These are phyloP conservation scores for Tolypeutes matacus DNA, from an alignment of 2,797 vertebrate species.

Conservation along the genomic window DNA sequence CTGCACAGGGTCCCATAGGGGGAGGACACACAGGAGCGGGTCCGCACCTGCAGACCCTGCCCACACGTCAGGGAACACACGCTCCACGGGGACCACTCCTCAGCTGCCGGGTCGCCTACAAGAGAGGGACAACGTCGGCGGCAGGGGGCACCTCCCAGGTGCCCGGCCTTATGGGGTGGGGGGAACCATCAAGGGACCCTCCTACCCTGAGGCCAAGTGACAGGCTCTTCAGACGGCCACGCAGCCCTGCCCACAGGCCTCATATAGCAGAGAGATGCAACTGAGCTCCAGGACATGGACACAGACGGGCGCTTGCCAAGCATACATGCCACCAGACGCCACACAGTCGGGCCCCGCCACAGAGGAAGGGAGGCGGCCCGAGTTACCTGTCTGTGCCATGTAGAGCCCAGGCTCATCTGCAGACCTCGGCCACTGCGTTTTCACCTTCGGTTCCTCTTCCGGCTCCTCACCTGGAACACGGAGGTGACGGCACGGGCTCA, in stretches of 20 bases:
- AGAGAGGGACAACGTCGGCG: slow-evolving; percentile 79
- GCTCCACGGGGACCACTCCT: slow-evolving; percentile 99
- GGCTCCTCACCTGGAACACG: slow-evolving; percentile 91
- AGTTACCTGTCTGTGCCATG: slow-evolving; percentile 99
- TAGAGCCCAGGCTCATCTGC: slow-evolving; percentile 98
- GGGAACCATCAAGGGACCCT: slow-evolving; percentile 50
- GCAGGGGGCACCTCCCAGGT: slow-evolving; percentile 70
- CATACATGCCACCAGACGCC: slow-evolving; percentile 76
- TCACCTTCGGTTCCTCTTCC: slow-evolving; percentile 97
- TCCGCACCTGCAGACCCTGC: slow-evolving; percentile 97
- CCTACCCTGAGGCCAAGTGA: slow-evolving; percentile 72
- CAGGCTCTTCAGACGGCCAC: slow-evolving; percentile 31
- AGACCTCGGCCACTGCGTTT: slow-evolving; percentile 97
- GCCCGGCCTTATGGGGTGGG: neutral
- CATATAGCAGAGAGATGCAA: slow-evolving; percentile 48
- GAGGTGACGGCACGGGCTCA: slow-evolving; percentile 74
- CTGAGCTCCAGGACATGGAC: slow-evolving; percentile 74
- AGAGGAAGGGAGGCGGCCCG: slow-evolving; percentile 62
- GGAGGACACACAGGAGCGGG: slow-evolving; percentile 97
- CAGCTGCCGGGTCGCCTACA: slow-evolving; percentile 96
- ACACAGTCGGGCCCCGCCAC: slow-evolving; percentile 76
- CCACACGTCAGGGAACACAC: slow-evolving; percentile 98
- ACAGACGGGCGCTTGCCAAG: slow-evolving; percentile 76
- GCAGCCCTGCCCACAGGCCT: slow-evolving; percentile 73
- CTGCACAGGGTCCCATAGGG: slow-evolving; percentile 98